Conservation (phyloP, 2,113 vertebrate genomes). For the Paradisaea rubra region DNA sequence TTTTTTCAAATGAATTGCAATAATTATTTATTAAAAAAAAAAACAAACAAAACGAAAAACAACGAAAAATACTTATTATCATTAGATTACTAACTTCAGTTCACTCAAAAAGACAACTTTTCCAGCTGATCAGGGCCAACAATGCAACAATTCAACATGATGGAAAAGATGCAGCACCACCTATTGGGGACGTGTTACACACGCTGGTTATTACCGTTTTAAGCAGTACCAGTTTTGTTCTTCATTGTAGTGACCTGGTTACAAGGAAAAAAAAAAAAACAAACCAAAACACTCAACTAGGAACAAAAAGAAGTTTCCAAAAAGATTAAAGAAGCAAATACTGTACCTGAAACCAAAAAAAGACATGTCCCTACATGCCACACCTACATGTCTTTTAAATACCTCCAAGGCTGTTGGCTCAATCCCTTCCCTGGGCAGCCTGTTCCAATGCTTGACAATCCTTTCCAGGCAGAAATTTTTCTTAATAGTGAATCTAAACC, state of each 20-base stretch:
- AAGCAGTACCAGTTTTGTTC: neutral
- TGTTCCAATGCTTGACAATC: neutral
- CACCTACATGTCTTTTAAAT: neutral
- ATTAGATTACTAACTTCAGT: neutral
- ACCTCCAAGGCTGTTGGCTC: neutral
- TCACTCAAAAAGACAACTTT: neutral
- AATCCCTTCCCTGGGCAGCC: neutral
- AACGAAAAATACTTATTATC: neutral
- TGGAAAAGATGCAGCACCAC: conserved; percentile 43
- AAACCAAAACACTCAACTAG: neutral
- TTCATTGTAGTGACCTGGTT: neutral
- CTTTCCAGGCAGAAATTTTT: neutral
- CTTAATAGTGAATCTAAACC: neutral
- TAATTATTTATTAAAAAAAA: neutral
- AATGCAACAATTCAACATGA: neutral
- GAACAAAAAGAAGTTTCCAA: neutral
- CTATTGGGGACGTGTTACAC: neutral
- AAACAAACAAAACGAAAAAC: neutral
- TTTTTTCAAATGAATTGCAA: neutral
- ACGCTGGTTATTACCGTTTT: neutral
- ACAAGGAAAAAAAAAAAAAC: too few relatives aligned
- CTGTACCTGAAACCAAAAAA: neutral
- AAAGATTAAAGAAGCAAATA: neutral
- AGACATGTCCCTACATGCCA: neutral
- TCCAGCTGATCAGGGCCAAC: neutral